Percentiles rank a stretch among this genome's conserved stretches.
phyloP scores from a whole-genome alignment of 1,140 invertebrate genomes.

The Diuraphis noxia region DNA sequence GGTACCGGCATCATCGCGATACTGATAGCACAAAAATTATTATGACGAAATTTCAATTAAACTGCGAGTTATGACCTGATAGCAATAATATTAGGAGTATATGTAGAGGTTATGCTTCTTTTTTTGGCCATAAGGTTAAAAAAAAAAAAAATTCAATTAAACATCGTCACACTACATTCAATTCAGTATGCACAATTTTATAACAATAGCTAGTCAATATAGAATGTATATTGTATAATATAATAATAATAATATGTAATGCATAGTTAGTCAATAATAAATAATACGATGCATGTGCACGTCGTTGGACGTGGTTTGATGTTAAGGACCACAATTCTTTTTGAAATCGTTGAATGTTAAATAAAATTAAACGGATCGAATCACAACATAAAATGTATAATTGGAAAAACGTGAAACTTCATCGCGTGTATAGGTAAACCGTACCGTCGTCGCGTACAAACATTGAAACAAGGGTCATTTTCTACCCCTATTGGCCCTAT shows the following conservation, averaged over 20 bases:
- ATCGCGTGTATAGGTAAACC: neutral
- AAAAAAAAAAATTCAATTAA: too few relatives aligned
- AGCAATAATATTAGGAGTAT: neutral
- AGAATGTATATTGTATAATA: too few relatives aligned
- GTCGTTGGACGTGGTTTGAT: too few relatives aligned
- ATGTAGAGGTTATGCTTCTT: too few relatives aligned
- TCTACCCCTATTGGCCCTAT: neutral
- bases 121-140: neutral
- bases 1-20: neutral
- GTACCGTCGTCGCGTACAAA: too few relatives aligned
- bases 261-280: too few relatives aligned
- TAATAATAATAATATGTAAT: too few relatives aligned
- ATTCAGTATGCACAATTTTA: neutral
- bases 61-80: neutral
- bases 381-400: too few relatives aligned
- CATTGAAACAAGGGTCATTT: neutral
- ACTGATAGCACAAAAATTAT: neutral
- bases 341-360: neutral
- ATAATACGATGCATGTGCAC: too few relatives aligned
- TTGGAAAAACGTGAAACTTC: neutral
- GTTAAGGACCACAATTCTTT: neutral
- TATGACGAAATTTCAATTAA: neutral
- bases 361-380: neutral
- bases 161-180: too few relatives aligned
- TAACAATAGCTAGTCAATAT: too few relatives aligned